Evolutionary conservation across 92 coral and sea anemone genomes (phyloP).

Genomic region (Phenganax marumi): DNA sequence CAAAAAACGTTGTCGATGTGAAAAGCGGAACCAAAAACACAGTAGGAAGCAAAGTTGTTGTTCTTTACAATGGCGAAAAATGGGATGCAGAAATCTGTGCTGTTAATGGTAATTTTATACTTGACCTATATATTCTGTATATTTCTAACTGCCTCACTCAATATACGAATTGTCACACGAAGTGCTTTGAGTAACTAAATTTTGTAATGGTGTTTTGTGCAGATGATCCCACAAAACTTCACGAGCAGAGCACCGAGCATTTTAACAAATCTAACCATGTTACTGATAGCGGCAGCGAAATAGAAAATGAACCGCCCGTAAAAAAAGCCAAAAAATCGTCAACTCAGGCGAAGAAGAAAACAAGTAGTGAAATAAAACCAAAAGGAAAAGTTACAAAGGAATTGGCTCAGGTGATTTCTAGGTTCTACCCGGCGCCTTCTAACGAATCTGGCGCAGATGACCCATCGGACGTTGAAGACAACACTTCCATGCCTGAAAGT

Average conservation of each 20-base stretch:
- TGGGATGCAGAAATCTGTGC: constrained; percentile 44
- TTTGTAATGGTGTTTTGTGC: constrained; percentile 8
- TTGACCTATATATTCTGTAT: not conserved
- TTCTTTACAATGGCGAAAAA: constrained; percentile 34
- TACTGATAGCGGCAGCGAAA: constrained; percentile 4
- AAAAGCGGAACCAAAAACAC: constrained; percentile 28
- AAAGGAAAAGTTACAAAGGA: not conserved
- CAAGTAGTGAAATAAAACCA: not conserved
- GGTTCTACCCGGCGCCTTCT: no score
- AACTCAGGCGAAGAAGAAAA: not conserved
- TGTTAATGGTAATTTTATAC: constrained; percentile 33
- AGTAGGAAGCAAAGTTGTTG: constrained; percentile 36
- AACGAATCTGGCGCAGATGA: no score
- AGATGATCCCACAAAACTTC: constrained; percentile 25
- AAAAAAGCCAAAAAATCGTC: not conserved
- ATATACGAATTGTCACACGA: no score
- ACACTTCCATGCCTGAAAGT: no score
- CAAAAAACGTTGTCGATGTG: constrained; percentile 36
- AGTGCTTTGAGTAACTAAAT: no score
- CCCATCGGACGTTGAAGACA: no score
- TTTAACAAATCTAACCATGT: not conserved
- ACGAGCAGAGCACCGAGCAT: not conserved
- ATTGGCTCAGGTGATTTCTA: no score
- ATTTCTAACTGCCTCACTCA: no score
- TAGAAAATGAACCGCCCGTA: constrained; percentile 33